Evolutionary conservation across 2,888 invertebrate genomes (phyloP).

Genomic region (Eumerus sabulonum): DNA sequence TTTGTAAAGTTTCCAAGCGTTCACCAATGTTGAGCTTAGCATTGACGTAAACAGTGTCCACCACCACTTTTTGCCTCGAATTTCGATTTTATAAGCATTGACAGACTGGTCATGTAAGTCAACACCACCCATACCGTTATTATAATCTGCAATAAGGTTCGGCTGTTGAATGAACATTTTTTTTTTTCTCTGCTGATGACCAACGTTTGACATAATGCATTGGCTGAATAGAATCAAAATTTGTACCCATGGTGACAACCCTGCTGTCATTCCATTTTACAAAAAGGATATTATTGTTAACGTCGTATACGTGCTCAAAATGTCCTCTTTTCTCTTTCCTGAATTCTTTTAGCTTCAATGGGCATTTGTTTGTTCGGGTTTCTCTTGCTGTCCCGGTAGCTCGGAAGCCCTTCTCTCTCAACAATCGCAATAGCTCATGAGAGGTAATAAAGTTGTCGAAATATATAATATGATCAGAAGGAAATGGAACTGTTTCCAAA

Average conservation of each 20-base stretch:
- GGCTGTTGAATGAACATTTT: conserved; percentile 25
- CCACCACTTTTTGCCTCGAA: conserved; percentile 39
- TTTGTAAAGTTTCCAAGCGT: too few relatives aligned
- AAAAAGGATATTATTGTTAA: too few relatives aligned
- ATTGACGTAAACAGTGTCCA: conserved; percentile 18
- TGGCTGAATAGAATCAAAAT: too few relatives aligned
- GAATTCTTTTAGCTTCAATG: conserved; percentile 22
- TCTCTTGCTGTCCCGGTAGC: conserved; percentile 29
- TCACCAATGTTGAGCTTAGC: too few relatives aligned
- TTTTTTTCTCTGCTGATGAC: conserved; percentile 23
- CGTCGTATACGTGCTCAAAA: too few relatives aligned
- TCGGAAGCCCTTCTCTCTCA: conserved; percentile 25
- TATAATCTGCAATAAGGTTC: conserved; percentile 27
- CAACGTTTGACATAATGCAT: too few relatives aligned
- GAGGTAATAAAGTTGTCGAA: conserved; percentile 30
- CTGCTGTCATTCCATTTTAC: too few relatives aligned
- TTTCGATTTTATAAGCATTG: conserved; percentile 37
- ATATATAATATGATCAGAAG: conserved; percentile 17
- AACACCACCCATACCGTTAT: too few relatives aligned
- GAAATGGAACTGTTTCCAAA: conserved; percentile 23
- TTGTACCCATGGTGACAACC: too few relatives aligned
- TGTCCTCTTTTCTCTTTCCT: conserved; percentile 28
- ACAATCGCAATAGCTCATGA: conserved; percentile 17
- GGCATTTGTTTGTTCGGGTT: conserved; percentile 21
- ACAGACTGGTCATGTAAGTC: too few relatives aligned